Evolutionary conservation across 2,888 invertebrate species (phyloP).

Genomic region (Acanthococcus lagerstroemiae): DNA sequence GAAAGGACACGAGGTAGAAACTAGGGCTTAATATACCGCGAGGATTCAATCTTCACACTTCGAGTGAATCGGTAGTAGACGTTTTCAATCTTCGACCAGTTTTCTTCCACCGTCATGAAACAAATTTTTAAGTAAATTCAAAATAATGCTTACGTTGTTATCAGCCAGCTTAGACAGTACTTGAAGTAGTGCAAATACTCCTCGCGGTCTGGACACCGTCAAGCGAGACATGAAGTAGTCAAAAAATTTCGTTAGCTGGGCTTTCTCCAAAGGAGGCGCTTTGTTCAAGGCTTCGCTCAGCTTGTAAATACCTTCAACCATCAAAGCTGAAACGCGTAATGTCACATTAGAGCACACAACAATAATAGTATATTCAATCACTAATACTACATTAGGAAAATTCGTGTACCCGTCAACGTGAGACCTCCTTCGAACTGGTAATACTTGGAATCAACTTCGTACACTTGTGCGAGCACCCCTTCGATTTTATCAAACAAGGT

Average conservation of each 20-base stretch:
- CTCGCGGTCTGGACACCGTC: conserved; percentile 76
- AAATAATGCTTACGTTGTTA: conserved; percentile 50
- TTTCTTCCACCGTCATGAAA: too few relatives aligned
- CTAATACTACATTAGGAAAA: neutral
- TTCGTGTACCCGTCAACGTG: conserved; percentile 53
- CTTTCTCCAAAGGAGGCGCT: conserved; percentile 58
- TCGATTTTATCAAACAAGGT: conserved; percentile 20
- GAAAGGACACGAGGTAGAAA: too few relatives aligned
- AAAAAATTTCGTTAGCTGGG: conserved; percentile 78
- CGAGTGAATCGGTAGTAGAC: too few relatives aligned
- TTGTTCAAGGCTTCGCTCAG: conserved; percentile 53
- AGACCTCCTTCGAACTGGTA: conserved; percentile 88
- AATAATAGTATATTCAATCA: neutral
- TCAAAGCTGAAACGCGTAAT: conserved; percentile 43
- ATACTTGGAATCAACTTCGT: conserved; percentile 81
- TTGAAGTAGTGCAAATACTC: conserved; percentile 69
- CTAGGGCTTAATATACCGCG: too few relatives aligned
- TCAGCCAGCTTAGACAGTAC: conserved; percentile 60
- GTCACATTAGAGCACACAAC: too few relatives aligned
- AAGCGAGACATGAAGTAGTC: conserved; percentile 82
- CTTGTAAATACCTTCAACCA: conserved; percentile 53
- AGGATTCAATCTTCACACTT: too few relatives aligned
- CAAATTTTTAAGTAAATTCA: too few relatives aligned
- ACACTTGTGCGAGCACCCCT: conserved; percentile 65
- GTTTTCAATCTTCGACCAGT: too few relatives aligned